These are phyloP conservation scores for Parelbella ahira DNA, from an alignment of 2,888 invertebrate species.

Conservation along the genomic window DNA sequence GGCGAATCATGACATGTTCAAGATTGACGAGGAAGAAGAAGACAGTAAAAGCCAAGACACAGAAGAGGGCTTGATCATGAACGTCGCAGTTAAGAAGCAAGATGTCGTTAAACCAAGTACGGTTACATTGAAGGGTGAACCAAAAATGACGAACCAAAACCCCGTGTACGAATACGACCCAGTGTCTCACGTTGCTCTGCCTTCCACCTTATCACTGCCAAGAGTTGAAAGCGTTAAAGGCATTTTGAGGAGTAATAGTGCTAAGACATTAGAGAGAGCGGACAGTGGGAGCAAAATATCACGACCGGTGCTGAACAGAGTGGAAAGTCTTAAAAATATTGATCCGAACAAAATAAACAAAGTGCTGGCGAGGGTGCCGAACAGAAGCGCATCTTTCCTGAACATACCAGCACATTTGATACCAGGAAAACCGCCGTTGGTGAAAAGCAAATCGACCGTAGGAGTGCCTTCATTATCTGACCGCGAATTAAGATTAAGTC, in stretches of 20 bases:
- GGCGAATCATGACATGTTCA: constrained; percentile 64
- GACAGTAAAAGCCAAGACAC: constrained; percentile 59
- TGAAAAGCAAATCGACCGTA: constrained; percentile 68
- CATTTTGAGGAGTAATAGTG: constrained; percentile 65
- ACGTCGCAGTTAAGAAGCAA: constrained; percentile 60
- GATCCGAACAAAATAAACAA: constrained; percentile 66
- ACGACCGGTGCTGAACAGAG: constrained; percentile 55
- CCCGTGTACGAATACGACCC: constrained; percentile 68
- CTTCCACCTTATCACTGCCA: constrained; percentile 57
- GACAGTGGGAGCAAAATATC: constrained; percentile 52
- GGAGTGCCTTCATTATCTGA: constrained; percentile 55
- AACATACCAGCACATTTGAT: constrained; percentile 67
- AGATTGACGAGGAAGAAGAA: constrained; percentile 72
- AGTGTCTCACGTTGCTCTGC: constrained; percentile 51
- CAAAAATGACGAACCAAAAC: constrained; percentile 63
- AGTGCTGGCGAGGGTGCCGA: constrained; percentile 65
- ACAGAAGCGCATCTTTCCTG: constrained; percentile 72
- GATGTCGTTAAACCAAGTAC: constrained; percentile 70
- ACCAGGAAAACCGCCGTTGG: constrained; percentile 62
- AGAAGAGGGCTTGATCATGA: constrained; percentile 70
- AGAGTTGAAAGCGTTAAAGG: constrained; percentile 70
- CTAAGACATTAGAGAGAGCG: constrained; percentile 56
- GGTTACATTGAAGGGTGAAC: constrained; percentile 67
- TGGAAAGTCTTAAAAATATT: constrained; percentile 68
- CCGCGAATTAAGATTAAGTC: constrained; percentile 55